phyloP scores from a whole-genome alignment of 2,888 invertebrate genomes.

The Rhagonycha lutea region DNA sequence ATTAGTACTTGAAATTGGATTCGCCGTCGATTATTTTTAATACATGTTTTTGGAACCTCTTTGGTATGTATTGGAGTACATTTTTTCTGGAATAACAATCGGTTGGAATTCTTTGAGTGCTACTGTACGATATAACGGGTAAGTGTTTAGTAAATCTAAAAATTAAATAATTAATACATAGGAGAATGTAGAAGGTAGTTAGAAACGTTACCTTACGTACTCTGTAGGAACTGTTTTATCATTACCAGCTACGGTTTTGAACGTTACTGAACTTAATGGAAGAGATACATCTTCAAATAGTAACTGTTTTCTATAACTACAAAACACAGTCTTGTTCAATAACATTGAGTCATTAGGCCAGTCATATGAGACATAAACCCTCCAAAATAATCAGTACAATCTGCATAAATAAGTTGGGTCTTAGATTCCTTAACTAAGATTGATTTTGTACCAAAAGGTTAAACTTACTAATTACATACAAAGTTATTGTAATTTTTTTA shows the following conservation, averaged over 20 bases:
- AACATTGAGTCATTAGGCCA: background rate
- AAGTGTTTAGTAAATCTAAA: slow-evolving; percentile 42
- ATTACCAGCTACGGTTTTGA: slow-evolving; percentile 37
- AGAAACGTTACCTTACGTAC: slow-evolving; percentile 43
- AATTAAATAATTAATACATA: background rate
- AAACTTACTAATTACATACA: too few species aligned
- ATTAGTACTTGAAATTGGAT: background rate
- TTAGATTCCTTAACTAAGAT: too few species aligned
- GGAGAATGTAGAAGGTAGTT: background rate
- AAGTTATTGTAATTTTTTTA: too few species aligned
- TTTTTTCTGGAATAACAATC: slow-evolving; percentile 10
- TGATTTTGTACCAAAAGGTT: too few species aligned
- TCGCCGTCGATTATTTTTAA: slow-evolving; percentile 2
- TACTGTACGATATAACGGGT: slow-evolving; percentile 44
- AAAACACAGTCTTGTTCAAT: slow-evolving; percentile 6
- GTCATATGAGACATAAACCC: too few species aligned
- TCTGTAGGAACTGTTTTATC: slow-evolving; percentile 39
- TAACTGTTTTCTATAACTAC: slow-evolving; percentile 37
- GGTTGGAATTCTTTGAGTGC: slow-evolving; percentile 37
- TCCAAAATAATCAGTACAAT: too few species aligned
- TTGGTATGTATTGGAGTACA: slow-evolving; percentile 14
- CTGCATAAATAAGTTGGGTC: too few species aligned
- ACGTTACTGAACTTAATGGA: slow-evolving; percentile 38
- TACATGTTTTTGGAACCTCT: background rate
- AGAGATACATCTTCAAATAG: slow-evolving; percentile 42